Evolutionary conservation across 2,888 invertebrate species (phyloP), one percentile per base, ranked within the genome.

Genomic region (Leptothorax acervorum): DNA sequence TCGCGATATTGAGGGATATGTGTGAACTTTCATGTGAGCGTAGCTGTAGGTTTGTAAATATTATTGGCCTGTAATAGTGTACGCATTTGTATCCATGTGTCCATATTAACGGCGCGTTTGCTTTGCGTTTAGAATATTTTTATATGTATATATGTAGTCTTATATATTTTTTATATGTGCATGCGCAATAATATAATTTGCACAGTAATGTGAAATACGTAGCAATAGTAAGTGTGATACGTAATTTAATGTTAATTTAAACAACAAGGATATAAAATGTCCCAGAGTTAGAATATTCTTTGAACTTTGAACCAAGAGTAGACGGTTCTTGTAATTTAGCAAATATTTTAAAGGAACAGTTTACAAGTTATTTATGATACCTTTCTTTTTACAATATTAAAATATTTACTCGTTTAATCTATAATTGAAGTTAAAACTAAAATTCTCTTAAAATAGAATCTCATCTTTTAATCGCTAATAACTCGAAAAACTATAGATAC

Each of bases 1-100:
- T 53, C 4, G 12, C 9, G n/a, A 76, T 39, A n/a, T 35, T 28
- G 2, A 42, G 2, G 23, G 28, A n/a, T 66, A n/a, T 31, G n/a
- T 55, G 15, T 42, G 1, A 78, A 78, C 18, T 12, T 66, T 42
- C 1, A 31, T 9, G 2, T 9, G 2, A 55, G 28, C 5, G 8
- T 42, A 63, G 8, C 55, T 66, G 28, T 45, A 76, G 28, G 28
- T 66, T 66, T 71, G 23, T 48, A 60, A 79, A 35, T n/a, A n/a
- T 70, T 18, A 39, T 57, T 8, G 8, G 9, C 15, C 4, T 23
- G 18, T 70, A 78, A 31, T 28, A 23, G 8, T 60, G 4, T 15
- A 35, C 2, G 8, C 51, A 12, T 51, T 51, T 53, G 11, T 55
- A 65, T 45, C 3, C 3, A 0, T 35, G 2, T 63, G 15, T 45